Evolutionary conservation across 2,888 invertebrate genomes (phyloP).

Genomic region (Synergus itoensis): DNA sequence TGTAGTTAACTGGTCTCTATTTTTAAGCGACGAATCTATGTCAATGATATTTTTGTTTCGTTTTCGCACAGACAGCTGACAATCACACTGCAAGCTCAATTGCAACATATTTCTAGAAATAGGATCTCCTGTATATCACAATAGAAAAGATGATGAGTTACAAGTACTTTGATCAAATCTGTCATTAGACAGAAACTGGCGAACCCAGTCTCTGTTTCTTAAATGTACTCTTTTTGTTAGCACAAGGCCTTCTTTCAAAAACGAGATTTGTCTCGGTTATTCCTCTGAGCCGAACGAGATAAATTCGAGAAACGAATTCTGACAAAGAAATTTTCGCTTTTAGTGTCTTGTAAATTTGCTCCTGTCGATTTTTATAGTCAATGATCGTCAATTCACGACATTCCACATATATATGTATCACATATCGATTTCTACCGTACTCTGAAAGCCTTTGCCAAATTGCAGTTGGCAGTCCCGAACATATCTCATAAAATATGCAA

Average conservation of each 20-base stretch:
- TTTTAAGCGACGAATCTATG: conserved; percentile 67
- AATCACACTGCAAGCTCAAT: conserved; percentile 60
- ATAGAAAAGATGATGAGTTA: conserved; percentile 18
- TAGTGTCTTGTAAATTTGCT: neutral
- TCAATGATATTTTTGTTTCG: conserved; percentile 72
- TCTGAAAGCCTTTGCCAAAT: conserved; percentile 34
- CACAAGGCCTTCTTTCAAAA: neutral
- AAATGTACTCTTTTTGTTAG: neutral
- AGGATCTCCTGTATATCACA: neutral
- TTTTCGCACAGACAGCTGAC: conserved; percentile 71
- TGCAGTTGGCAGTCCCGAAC: conserved; percentile 30
- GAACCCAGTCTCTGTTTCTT: neutral
- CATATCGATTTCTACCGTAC: conserved; percentile 29
- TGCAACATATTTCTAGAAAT: conserved; percentile 36
- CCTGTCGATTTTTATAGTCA: conserved; percentile 19
- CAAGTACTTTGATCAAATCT: conserved; percentile 9
- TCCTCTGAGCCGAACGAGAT: neutral
- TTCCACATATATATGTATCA: conserved; percentile 3
- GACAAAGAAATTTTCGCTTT: neutral
- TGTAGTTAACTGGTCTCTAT: conserved; percentile 58
- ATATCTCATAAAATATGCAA: conserved; percentile 36
- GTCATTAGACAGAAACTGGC: neutral
- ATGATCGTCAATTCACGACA: conserved; percentile 7
- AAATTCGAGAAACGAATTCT: neutral
- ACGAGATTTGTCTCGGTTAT: neutral